Percentiles rank a stretch among this genome's conserved stretches.
Conservation (phyloP, 2,113 vertebrate species). For the Archocentrus centrarchus region DNA sequence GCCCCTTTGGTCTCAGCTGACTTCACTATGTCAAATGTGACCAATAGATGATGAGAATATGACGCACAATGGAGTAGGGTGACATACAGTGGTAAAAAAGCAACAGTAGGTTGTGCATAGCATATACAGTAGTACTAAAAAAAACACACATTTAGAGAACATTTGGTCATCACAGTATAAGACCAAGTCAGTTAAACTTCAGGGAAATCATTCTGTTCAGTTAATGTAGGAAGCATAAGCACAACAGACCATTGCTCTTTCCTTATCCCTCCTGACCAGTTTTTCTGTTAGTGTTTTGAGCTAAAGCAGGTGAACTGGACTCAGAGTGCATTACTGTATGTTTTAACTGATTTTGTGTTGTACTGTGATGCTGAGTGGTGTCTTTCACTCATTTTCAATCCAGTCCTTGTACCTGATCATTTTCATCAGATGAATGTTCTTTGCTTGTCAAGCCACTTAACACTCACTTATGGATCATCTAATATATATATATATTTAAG, state of each 20-base stretch:
- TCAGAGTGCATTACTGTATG: background rate
- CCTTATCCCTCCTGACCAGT: background rate
- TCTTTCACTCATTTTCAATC: too few species aligned
- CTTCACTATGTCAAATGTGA: conserved; percentile 22
- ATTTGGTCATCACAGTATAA: background rate
- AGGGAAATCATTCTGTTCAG: background rate
- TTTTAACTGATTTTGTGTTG: background rate
- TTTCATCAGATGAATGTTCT: too few species aligned
- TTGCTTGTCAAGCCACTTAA: background rate
- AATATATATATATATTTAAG: too few species aligned
- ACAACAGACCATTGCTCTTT: background rate
- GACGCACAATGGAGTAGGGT: background rate
- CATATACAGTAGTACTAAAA: background rate
- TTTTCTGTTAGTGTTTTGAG: background rate
- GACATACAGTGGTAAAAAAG: background rate
- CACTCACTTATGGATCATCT: background rate
- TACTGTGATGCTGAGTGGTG: too few species aligned
- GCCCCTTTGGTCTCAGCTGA: conserved; percentile 27
- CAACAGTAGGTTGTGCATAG: background rate
- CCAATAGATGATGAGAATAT: background rate
- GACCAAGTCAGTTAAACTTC: background rate
- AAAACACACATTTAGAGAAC: background rate
- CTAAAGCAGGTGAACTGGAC: background rate
- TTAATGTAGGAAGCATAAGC: too few species aligned
- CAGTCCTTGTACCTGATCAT: too few species aligned